Percentiles rank a stretch among this genome's conserved stretches.
phyloP scores from a whole-genome alignment of 2,888 invertebrate species.

The Chaitophorus viminalis region DNA sequence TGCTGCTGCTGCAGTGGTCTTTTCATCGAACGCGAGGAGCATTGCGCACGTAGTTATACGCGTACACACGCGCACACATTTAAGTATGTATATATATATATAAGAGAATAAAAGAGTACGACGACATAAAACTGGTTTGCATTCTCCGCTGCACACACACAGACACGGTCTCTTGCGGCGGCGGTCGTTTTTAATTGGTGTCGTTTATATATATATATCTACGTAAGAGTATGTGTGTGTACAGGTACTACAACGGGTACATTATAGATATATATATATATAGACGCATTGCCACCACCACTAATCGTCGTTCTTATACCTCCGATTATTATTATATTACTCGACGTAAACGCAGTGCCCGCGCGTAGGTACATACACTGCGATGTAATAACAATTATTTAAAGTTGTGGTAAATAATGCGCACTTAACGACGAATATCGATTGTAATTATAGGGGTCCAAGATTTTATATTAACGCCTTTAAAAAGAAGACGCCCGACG shows the following conservation, averaged over 20 bases:
- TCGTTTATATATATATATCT: slow-evolving; percentile 7
- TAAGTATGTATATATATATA: not conserved
- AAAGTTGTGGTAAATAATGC: not conserved
- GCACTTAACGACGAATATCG: not conserved
- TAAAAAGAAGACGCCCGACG: too few relatives aligned
- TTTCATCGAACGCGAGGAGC: not conserved
- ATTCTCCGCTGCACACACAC: not conserved
- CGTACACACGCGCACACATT: too few relatives aligned
- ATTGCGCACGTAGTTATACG: not conserved
- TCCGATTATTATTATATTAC: not conserved
- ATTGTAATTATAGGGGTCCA: not conserved
- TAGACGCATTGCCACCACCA: not conserved
- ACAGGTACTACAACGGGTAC: not conserved
- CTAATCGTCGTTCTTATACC: slow-evolving; percentile 3
- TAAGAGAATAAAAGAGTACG: not conserved
- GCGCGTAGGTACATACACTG: too few relatives aligned
- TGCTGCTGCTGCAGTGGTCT: not conserved
- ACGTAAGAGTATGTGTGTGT: not conserved
- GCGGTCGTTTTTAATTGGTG: slow-evolving; percentile 55
- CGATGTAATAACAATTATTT: not conserved
- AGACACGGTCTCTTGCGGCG: slow-evolving; percentile 3
- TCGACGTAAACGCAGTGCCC: not conserved
- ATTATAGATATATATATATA: too few relatives aligned
- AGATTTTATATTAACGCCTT: too few relatives aligned
- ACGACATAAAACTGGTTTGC: slow-evolving; percentile 59